Percentiles rank a stretch among this genome's conserved stretches.
phyloP scores from a whole-genome alignment of 2,888 invertebrate genomes.

The Lathronympha strigana region DNA sequence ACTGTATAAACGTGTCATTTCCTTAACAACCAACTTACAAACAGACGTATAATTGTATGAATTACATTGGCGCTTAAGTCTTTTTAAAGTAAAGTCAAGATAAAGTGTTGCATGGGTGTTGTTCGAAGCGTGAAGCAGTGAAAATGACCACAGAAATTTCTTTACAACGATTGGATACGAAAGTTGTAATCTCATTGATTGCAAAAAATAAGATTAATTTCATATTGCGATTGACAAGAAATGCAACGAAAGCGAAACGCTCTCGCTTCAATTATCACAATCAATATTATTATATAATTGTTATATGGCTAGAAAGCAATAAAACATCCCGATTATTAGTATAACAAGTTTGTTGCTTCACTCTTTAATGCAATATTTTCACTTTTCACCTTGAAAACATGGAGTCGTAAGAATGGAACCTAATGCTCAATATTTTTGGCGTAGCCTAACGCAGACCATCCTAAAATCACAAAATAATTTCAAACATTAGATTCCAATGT shows the following conservation, averaged over 20 bases:
- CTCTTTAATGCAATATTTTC: too few species aligned
- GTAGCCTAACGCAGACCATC: too few species aligned
- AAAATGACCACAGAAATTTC: slow-evolving; percentile 33
- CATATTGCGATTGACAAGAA: slow-evolving; percentile 32
- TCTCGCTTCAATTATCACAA: neutral
- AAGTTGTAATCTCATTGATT: slow-evolving; percentile 28
- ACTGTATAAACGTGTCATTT: slow-evolving; percentile 33
- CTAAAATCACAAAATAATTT: too few species aligned
- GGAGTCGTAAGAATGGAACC: too few species aligned
- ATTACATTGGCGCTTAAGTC: neutral
- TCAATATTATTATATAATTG: slow-evolving; percentile 12
- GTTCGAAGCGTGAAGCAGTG: slow-evolving; percentile 34
- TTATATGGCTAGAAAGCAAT: neutral
- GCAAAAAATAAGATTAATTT: slow-evolving; percentile 37
- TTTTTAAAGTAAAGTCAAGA: neutral
- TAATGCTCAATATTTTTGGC: too few species aligned
- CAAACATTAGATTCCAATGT: too few species aligned
- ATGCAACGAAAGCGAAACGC: slow-evolving; percentile 29
- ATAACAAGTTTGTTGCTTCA: too few species aligned
- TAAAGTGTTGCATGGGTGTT: slow-evolving; percentile 35
- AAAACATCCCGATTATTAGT: too few species aligned
- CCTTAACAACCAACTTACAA: slow-evolving; percentile 7
- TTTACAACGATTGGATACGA: slow-evolving; percentile 36
- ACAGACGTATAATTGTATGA: neutral
- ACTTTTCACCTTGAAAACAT: too few species aligned